Percentiles rank a stretch among this genome's conserved stretches.
phyloP scores from a whole-genome alignment of 2,797 vertebrate species.

The Salarias fasciatus region DNA sequence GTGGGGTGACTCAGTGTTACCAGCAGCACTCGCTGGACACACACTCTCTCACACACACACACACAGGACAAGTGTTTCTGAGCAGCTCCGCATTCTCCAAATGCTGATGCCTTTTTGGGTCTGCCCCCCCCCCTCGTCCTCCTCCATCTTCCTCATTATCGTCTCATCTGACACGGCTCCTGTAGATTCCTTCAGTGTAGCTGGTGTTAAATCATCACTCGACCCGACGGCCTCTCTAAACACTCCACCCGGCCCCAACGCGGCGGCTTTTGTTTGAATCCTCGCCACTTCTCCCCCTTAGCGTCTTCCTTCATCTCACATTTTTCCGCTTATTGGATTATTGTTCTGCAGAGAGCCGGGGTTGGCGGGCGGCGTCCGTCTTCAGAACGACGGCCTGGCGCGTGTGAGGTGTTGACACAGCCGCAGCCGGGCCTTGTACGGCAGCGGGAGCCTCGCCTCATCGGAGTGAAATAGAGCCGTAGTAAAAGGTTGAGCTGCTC shows the following conservation, averaged over 20 bases:
- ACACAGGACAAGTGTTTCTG: conserved; percentile 55
- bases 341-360: too few relatives aligned
- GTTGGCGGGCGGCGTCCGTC: too few relatives aligned
- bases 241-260: conserved; percentile 2
- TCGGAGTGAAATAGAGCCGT: conserved; percentile 13
- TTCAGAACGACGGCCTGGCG: too few relatives aligned
- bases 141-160: background rate
- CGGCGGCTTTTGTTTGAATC: too few relatives aligned
- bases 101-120: conserved; percentile 48
- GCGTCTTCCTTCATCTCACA: too few relatives aligned
- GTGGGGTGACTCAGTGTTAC: conserved; percentile 53
- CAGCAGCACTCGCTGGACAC: conserved; percentile 55
- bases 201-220: too few relatives aligned
- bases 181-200: background rate
- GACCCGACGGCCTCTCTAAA: conserved; percentile 14
- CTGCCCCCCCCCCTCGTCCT: background rate
- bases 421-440: conserved; percentile 18
- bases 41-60: too few relatives aligned
- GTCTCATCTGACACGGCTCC: conserved; percentile 11
- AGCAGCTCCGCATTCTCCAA: conserved; percentile 47
- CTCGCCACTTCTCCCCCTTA: too few relatives aligned
- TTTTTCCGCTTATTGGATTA: too few relatives aligned
- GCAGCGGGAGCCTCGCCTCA: conserved; percentile 2
- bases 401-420: too few relatives aligned
- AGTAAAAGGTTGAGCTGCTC: conserved; percentile 26